Evolutionary conservation across 2,113 vertebrate genomes (phyloP).

Genomic region (Centropus unirufus): DNA sequence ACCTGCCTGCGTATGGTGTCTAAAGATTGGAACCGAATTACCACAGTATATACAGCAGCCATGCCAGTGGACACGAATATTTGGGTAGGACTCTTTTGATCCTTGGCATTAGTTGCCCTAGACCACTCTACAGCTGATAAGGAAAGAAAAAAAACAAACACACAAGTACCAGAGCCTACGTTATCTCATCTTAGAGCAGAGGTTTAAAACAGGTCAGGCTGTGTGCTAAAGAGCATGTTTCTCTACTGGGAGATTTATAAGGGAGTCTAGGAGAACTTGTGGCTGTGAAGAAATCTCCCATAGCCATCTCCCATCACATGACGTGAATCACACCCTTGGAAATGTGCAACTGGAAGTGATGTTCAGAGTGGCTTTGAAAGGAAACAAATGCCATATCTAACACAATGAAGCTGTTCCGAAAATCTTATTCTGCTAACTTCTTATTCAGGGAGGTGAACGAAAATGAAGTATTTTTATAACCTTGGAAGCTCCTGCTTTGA

Average conservation of each 20-base stretch:
- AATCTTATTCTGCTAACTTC: not conserved
- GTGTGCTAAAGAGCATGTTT: not conserved
- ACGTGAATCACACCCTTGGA: not conserved
- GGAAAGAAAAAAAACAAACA: too few relatives aligned
- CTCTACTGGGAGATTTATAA: not conserved
- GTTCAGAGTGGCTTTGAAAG: not conserved
- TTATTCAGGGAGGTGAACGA: not conserved
- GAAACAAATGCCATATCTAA: constrained; percentile 1
- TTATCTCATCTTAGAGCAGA: not conserved
- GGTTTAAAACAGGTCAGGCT: not conserved
- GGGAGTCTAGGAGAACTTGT: not conserved
- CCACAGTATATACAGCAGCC: not conserved
- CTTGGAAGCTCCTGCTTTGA: not conserved
- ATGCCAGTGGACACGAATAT: not conserved
- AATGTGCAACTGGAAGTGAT: not conserved
- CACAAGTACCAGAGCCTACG: not conserved
- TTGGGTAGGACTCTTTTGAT: not conserved
- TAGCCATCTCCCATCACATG: not conserved
- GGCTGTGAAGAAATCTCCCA: not conserved
- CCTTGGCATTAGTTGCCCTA: not conserved
- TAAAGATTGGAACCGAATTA: not conserved
- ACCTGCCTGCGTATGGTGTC: not conserved
- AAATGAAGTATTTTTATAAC: constrained; percentile 6
- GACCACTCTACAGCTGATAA: not conserved
- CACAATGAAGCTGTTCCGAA: constrained; percentile 13